Conservation (phyloP, 2,797 vertebrate species). For the Australoheros facetus region DNA sequence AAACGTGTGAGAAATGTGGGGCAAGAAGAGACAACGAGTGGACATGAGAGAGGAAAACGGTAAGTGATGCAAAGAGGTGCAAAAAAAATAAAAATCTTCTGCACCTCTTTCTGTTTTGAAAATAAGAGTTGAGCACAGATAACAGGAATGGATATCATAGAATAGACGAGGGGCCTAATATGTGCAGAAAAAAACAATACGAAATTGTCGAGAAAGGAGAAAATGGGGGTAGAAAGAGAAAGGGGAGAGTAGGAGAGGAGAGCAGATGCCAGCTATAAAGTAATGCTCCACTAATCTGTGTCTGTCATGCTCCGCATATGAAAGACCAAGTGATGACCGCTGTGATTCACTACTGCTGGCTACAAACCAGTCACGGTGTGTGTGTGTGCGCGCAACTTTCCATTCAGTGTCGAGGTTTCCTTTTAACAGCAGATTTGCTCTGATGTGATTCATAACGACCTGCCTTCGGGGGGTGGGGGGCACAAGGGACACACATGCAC, state of each 20-base stretch:
- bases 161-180: not conserved
- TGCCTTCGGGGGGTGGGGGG: slow-evolving; percentile 43
- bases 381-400: not conserved
- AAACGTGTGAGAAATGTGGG: not conserved
- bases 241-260: slow-evolving; percentile 13
- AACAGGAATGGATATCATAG: not conserved
- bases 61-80: not conserved
- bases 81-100: not conserved
- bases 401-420: slow-evolving; percentile 40
- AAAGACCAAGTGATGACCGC: slow-evolving; percentile 71
- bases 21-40: not conserved
- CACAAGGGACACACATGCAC: slow-evolving; percentile 31
- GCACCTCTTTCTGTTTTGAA: not conserved
- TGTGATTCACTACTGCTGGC: slow-evolving; percentile 71
- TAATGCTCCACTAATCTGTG: slow-evolving; percentile 58
- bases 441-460: slow-evolving; percentile 67
- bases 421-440: slow-evolving; percentile 63
- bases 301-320: slow-evolving; percentile 72
- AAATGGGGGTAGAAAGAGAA: not conserved
- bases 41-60: not conserved
- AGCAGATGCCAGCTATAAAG: slow-evolving; percentile 51
- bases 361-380: slow-evolving; percentile 42
- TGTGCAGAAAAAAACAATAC: not conserved
- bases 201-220: not conserved
- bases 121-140: not conserved